Conservation (phyloP, 2,113 vertebrate genomes). For the Malurus alboscapulatus region DNA sequence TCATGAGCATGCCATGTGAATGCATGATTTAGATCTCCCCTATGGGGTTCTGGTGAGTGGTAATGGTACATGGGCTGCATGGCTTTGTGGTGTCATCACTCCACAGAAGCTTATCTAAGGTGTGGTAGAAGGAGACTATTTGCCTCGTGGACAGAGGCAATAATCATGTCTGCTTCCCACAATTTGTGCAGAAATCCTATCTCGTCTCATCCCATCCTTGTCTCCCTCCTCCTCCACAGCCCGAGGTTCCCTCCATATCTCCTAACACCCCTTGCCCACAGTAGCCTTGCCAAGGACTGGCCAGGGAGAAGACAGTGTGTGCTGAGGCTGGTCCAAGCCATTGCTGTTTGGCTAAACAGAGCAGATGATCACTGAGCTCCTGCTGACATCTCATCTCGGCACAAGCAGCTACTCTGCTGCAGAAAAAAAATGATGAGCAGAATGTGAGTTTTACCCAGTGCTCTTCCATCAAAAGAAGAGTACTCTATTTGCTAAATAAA, state of each 20-base stretch:
- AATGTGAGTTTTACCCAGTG: background rate
- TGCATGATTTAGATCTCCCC: fast-evolving
- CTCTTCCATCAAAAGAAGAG: background rate
- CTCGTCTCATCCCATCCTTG: background rate
- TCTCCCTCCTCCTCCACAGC: background rate
- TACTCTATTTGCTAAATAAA: background rate
- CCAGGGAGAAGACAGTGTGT: background rate
- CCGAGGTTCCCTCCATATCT: background rate
- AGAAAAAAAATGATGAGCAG: background rate
- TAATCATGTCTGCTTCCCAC: background rate
- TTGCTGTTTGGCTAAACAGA: background rate
- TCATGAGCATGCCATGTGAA: background rate
- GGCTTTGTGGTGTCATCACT: background rate
- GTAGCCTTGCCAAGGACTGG: background rate
- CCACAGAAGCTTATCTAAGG: background rate
- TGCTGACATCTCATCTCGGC: background rate
- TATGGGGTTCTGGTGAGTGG: fast-evolving
- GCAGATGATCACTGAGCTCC: background rate
- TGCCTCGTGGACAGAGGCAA: background rate
- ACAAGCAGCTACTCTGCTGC: background rate
- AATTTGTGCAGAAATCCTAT: background rate
- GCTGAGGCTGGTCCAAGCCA: background rate
- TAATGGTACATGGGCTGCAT: fast-evolving
- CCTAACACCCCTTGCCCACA: background rate
- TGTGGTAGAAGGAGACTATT: background rate